Conservation (phyloP, 1,140 invertebrate genomes). For the Drosophila nigrodunni region DNA sequence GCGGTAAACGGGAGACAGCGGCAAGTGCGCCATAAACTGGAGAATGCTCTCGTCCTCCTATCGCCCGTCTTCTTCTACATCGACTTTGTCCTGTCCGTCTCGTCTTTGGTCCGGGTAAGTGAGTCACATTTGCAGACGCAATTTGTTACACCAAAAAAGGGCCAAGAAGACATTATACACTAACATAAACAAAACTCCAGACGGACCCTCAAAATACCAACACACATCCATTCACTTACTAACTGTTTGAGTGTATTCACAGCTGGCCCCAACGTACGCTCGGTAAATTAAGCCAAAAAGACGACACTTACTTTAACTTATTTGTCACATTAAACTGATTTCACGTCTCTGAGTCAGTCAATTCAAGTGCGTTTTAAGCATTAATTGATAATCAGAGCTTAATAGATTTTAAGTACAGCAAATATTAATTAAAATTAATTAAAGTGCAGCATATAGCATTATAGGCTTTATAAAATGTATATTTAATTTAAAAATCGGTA, state of each 20-base stretch:
- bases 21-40: slow-evolving; percentile 57
- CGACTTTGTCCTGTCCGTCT: neutral
- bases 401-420: neutral
- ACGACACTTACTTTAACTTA: slow-evolving; percentile 30
- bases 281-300: slow-evolving; percentile 39
- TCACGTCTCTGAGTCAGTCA: neutral
- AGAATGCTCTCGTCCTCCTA: slow-evolving; percentile 8
- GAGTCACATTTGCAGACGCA: slow-evolving; percentile 73
- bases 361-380: neutral
- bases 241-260: slow-evolving; percentile 25
- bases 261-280: slow-evolving; percentile 36
- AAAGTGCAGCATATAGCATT: too few relatives aligned
- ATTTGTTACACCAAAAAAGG: slow-evolving; percentile 72
- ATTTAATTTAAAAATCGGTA: too few relatives aligned
- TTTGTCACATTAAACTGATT: slow-evolving; percentile 28
- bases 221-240: slow-evolving; percentile 14
- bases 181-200: slow-evolving; percentile 68
- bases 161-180: slow-evolving; percentile 58
- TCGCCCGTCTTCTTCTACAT: neutral
- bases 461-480: too few relatives aligned
- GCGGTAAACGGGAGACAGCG: slow-evolving; percentile 62
- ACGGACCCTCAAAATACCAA: slow-evolving; percentile 41
- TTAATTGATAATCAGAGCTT: slow-evolving; percentile 1
- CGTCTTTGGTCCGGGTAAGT: slow-evolving; percentile 19
- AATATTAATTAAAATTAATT: neutral